Evolutionary conservation across 2,888 invertebrate species (phyloP).

Genomic region (Sphaerophoria rueppellii): DNA sequence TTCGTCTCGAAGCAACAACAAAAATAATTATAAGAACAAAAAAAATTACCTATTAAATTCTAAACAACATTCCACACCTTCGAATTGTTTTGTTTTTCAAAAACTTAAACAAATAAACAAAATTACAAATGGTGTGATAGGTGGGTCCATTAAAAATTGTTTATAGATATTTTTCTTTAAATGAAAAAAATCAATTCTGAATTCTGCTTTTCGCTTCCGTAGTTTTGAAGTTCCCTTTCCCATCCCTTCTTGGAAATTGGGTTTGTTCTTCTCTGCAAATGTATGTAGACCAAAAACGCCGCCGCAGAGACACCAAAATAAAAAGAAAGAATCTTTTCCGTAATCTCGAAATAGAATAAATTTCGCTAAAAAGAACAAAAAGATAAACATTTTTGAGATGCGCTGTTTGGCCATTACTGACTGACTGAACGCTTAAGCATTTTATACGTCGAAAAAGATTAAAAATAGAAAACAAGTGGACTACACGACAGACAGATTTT

Average conservation of each 20-base stretch:
- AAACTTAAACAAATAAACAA: constrained; percentile 53
- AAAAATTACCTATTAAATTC: background rate
- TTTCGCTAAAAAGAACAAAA: constrained; percentile 12
- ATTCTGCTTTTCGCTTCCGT: background rate
- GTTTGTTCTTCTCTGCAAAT: too few species aligned
- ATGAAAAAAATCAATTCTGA: background rate
- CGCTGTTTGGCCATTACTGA: background rate
- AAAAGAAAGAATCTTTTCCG: constrained; percentile 51
- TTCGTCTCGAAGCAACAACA: constrained; percentile 11
- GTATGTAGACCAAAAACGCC: constrained; percentile 43
- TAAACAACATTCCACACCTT: constrained; percentile 67
- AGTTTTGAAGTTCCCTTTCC: background rate
- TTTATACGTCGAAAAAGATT: constrained; percentile 28
- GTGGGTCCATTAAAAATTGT: constrained; percentile 19
- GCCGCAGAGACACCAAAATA: constrained; percentile 1
- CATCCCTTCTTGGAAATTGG: constrained; percentile 11
- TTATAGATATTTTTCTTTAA: constrained; percentile 30
- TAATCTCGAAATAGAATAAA: constrained; percentile 51
- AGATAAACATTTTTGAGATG: constrained; percentile 47
- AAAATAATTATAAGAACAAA: background rate
- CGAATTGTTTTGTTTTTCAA: constrained; percentile 28
- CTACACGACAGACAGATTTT: constrained; percentile 44
- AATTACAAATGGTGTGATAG: constrained; percentile 5
- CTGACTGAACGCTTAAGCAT: constrained; percentile 36
- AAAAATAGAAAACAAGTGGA: constrained; percentile 66